Conservation (phyloP, 2,797 vertebrate species). For the Pristis pectinata region DNA sequence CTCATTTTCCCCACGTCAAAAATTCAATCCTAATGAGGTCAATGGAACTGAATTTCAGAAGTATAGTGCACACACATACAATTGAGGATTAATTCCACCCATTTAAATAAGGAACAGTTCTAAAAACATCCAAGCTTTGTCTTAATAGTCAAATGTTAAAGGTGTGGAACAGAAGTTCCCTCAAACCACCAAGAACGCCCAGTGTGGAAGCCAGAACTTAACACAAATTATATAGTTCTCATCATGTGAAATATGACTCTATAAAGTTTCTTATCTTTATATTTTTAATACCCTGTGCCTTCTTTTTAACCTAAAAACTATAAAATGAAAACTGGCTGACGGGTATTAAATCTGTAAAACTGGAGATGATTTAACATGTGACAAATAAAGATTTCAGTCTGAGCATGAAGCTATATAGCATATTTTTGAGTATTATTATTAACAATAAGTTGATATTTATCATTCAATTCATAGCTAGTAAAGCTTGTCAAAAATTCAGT, state of each 20-base stretch:
- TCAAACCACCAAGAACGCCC: neutral
- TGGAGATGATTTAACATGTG: slow-evolving; percentile 15
- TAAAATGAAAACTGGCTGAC: neutral
- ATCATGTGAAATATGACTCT: neutral
- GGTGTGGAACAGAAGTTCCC: neutral
- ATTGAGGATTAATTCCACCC: neutral
- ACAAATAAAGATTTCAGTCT: neutral
- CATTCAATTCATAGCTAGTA: neutral
- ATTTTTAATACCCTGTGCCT: too few species aligned
- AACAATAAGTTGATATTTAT: slow-evolving; percentile 20
- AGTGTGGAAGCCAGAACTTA: neutral
- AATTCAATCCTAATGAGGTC: too few species aligned
- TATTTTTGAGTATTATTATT: neutral
- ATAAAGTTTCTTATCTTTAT: neutral
- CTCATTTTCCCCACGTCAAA: too few species aligned
- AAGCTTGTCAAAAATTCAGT: slow-evolving; percentile 20
- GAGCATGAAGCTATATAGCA: neutral
- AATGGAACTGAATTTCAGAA: too few species aligned
- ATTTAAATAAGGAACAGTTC: neutral
- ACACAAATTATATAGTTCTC: neutral
- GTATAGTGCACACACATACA: too few species aligned
- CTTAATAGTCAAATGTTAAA: neutral
- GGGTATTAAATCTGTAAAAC: neutral
- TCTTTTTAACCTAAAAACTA: neutral
- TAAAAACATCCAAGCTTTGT: neutral